Conservation (phyloP, 2,888 invertebrate species). For the Leptinotarsa rubiginosa region DNA sequence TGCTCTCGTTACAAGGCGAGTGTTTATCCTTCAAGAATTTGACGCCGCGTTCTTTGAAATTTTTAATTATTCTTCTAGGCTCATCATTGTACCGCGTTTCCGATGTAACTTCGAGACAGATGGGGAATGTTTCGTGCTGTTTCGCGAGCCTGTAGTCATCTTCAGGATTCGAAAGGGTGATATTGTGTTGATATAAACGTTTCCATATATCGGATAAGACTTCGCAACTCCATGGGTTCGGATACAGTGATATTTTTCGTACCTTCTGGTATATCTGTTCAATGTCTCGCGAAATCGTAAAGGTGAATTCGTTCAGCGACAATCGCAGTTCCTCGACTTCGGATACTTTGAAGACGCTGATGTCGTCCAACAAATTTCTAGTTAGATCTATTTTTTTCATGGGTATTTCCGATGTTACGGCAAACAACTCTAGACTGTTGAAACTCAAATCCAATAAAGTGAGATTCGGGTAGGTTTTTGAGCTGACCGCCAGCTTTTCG, state of each 20-base stretch:
- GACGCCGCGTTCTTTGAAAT: not conserved
- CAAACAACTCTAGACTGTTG: not conserved
- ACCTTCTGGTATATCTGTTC: not conserved
- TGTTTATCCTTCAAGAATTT: not conserved
- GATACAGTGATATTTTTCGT: not conserved
- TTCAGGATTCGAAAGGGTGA: not conserved
- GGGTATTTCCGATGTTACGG: not conserved
- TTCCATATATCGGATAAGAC: not conserved
- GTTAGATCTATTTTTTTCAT: conserved; percentile 1
- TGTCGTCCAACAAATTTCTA: not conserved
- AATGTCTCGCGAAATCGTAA: not conserved
- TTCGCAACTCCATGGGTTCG: not conserved
- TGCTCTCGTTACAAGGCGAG: not conserved
- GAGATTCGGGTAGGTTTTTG: not conserved
- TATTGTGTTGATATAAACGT: not conserved
- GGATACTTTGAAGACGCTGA: not conserved
- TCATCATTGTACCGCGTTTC: not conserved
- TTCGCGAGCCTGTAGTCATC: not conserved
- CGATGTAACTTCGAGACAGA: not conserved
- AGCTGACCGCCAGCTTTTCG: not conserved
- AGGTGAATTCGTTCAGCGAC: not conserved
- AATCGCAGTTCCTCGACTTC: not conserved
- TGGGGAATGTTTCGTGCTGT: not conserved
- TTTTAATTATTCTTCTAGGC: not conserved
- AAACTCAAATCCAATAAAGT: not conserved